Percentiles rank a stretch among this genome's conserved stretches.
Evolutionary conservation across 1,140 invertebrate species (phyloP).

Genomic region (Orchestia grillus): DNA sequence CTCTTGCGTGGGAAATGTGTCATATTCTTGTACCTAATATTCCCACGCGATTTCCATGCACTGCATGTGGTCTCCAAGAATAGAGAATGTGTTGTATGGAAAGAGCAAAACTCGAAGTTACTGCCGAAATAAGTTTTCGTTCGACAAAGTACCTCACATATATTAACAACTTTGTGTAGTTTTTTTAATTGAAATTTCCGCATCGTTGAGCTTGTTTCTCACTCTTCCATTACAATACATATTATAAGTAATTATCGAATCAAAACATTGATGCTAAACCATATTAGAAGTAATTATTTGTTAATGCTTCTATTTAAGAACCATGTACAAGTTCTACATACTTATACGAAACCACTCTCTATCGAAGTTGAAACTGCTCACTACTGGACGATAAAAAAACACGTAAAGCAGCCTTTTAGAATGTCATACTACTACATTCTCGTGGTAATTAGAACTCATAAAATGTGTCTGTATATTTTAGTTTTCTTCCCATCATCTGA

Average conservation of each 20-base stretch:
- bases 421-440: too few species aligned
- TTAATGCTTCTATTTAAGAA: not conserved
- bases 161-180: not conserved
- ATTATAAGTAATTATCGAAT: not conserved
- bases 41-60: not conserved
- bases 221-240: too few species aligned
- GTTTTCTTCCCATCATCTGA: too few species aligned
- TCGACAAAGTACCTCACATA: not conserved
- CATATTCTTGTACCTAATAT: not conserved
- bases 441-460: too few species aligned
- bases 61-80: not conserved
- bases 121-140: not conserved
- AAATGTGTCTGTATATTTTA: too few species aligned
- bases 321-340: not conserved
- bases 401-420: too few species aligned
- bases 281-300: not conserved
- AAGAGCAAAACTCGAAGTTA: not conserved
- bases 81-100: not conserved
- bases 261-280: not conserved
- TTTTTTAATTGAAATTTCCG: not conserved
- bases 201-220: not conserved
- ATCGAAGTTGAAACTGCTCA: not conserved
- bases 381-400: too few species aligned
- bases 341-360: not conserved
- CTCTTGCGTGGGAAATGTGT: not conserved